A percentile compares a stretch with the other conserved stretches of the same genome.
Conservation (phyloP, 2,797 vertebrate species). For the Serranus cabrilla region DNA sequence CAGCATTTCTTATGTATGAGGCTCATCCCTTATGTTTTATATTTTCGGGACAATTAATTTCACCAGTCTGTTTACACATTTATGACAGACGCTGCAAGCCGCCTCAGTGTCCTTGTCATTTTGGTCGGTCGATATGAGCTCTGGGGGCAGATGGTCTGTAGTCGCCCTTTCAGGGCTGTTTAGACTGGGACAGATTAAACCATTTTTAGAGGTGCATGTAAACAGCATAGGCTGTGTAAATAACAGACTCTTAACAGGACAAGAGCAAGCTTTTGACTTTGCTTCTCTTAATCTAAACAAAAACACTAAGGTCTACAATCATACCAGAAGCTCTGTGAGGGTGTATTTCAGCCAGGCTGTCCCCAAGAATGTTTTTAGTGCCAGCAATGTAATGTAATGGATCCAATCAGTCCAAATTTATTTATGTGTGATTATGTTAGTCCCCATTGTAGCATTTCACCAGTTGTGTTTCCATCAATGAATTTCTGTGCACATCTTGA, state of each 20-base stretch:
- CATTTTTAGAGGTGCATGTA: not conserved
- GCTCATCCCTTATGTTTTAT: not conserved
- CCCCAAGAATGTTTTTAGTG: too few relatives aligned
- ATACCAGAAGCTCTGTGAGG: too few relatives aligned
- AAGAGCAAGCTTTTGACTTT: not conserved
- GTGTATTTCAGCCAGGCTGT: too few relatives aligned
- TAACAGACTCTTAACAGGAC: too few relatives aligned
- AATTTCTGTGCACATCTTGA: too few relatives aligned
- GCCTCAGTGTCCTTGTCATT: conserved; percentile 21
- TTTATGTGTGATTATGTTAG: too few relatives aligned
- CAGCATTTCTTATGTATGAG: too few relatives aligned
- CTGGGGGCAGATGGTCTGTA: conserved; percentile 29
- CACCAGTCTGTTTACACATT: not conserved
- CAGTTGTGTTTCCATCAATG: too few relatives aligned
- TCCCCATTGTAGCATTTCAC: too few relatives aligned
- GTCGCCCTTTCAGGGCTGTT: conserved; percentile 20
- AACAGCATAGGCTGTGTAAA: not conserved
- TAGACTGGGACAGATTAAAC: conserved; percentile 29
- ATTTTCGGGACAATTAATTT: not conserved
- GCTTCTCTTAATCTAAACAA: not conserved
- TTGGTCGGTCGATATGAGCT: not conserved
- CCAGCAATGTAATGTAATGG: too few relatives aligned
- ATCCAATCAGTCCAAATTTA: too few relatives aligned
- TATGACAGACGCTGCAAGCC: not conserved
- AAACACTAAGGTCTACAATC: too few relatives aligned